phyloP scores from a whole-genome alignment of 92 coral and sea anemone species.

The Zoanthus gigantus region DNA sequence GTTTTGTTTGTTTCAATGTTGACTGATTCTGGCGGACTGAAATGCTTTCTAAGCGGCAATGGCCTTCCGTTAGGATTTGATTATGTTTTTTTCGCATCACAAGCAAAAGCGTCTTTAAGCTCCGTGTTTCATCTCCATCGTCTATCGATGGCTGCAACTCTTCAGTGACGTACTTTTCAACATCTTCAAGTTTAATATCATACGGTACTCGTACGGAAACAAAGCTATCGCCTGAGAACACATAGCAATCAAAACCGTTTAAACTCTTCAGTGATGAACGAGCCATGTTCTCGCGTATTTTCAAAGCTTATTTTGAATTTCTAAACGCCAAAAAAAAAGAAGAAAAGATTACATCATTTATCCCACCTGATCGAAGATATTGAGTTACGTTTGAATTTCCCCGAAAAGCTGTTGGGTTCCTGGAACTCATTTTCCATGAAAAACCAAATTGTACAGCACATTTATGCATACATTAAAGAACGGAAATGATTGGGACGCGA shows the following conservation, averaged over 20 bases:
- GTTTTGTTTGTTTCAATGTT: background rate
- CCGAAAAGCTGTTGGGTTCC: too few relatives aligned
- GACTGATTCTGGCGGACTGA: background rate
- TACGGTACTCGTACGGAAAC: conserved; percentile 40
- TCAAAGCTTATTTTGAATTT: background rate
- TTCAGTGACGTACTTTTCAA: background rate
- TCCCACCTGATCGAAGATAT: too few relatives aligned
- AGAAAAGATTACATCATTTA: background rate
- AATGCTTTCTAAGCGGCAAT: background rate
- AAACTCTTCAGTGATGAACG: conserved; percentile 15
- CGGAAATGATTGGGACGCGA: too few relatives aligned
- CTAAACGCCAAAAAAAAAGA: background rate
- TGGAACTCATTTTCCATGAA: too few relatives aligned
- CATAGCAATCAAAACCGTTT: conserved; percentile 35
- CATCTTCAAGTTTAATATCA: conserved; percentile 32
- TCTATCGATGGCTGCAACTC: background rate
- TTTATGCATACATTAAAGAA: too few relatives aligned
- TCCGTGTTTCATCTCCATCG: background rate
- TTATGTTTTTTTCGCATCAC: background rate
- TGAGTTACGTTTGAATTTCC: too few relatives aligned
- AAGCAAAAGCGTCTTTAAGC: background rate
- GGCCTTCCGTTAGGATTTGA: background rate
- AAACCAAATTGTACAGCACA: too few relatives aligned
- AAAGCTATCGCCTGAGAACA: conserved; percentile 33
- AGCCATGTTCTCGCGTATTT: conserved; percentile 8